Percentiles rank a stretch among this genome's conserved stretches.
phyloP scores from a whole-genome alignment of 2,797 vertebrate genomes.

The Amphiprion clarkii region DNA sequence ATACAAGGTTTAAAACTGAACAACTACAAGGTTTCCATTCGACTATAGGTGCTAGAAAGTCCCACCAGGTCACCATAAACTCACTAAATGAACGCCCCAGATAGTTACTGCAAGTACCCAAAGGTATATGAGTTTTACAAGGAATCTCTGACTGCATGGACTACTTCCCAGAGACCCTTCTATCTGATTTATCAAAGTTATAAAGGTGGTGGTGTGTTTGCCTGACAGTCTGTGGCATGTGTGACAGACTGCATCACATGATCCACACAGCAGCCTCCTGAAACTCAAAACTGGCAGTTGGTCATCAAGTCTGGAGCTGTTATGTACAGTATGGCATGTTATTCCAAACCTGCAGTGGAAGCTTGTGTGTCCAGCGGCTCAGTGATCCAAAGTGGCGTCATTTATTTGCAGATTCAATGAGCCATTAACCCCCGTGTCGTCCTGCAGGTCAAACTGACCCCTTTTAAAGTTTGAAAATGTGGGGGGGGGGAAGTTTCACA shows the following conservation, averaged over 20 bases:
- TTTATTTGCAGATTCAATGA: background rate
- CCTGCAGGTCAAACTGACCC: too few species aligned
- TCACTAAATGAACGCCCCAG: background rate
- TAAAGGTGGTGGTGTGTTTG: background rate
- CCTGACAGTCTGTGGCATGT: constrained; percentile 4
- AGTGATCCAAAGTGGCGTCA: constrained; percentile 15
- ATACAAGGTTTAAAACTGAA: background rate
- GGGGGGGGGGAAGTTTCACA: too few species aligned
- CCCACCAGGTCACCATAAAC: constrained; percentile 11
- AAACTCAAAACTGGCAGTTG: constrained; percentile 26
- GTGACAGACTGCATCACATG: constrained; percentile 1
- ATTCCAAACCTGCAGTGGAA: constrained; percentile 14
- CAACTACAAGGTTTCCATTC: background rate
- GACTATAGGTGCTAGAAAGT: constrained; percentile 9
- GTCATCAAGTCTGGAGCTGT: constrained; percentile 1
- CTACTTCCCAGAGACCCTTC: background rate
- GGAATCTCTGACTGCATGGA: background rate
- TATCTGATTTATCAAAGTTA: background rate
- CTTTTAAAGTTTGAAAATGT: too few species aligned
- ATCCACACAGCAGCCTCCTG: constrained; percentile 7
- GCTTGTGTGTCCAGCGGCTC: background rate
- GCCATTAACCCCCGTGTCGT: background rate
- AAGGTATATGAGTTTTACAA: background rate
- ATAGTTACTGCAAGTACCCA: too few species aligned
- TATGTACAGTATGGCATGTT: constrained; percentile 11